Conservation (phyloP, 1,140 invertebrate species). For the Tenebrio molitor region DNA sequence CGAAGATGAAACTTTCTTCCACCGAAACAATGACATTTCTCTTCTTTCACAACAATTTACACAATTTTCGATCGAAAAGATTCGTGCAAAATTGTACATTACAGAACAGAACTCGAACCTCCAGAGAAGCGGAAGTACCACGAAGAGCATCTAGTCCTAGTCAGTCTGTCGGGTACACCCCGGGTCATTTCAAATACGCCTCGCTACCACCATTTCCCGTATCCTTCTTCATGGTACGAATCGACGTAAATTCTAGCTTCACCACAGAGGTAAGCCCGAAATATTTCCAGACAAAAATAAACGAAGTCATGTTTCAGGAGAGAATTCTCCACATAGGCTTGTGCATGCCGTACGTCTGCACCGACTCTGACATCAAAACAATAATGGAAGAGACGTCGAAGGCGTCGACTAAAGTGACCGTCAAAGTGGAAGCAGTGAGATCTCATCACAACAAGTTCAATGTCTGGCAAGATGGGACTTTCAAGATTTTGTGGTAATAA, state of each 20-base stretch:
- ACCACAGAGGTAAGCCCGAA: slow-evolving; percentile 53
- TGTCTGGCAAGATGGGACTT: slow-evolving; percentile 77
- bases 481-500: slow-evolving; percentile 80
- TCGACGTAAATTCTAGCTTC: slow-evolving; percentile 60
- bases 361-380: slow-evolving; percentile 71
- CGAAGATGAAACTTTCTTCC: no score
- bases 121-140: slow-evolving; percentile 21
- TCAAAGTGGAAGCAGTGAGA: slow-evolving; percentile 72
- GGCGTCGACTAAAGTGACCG: slow-evolving; percentile 64
- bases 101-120: slow-evolving; percentile 8
- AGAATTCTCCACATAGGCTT: slow-evolving; percentile 77
- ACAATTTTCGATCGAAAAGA: no score
- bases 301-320: slow-evolving; percentile 65
- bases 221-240: slow-evolving; percentile 59
- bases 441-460: slow-evolving; percentile 77
- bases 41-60: no score
- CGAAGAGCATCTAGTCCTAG: slow-evolving; percentile 50
- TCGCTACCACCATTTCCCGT: slow-evolving; percentile 62
- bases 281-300: neutral
- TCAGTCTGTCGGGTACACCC: slow-evolving; percentile 54
- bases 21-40: no score
- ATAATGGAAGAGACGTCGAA: slow-evolving; percentile 72
- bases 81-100: neutral
- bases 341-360: slow-evolving; percentile 80
- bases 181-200: slow-evolving; percentile 56